Percentiles rank a stretch among this genome's conserved stretches.
These are phyloP conservation scores for Notamacropus eugenii DNA, from an alignment of 2,797 vertebrate genomes.

Conservation along the genomic window DNA sequence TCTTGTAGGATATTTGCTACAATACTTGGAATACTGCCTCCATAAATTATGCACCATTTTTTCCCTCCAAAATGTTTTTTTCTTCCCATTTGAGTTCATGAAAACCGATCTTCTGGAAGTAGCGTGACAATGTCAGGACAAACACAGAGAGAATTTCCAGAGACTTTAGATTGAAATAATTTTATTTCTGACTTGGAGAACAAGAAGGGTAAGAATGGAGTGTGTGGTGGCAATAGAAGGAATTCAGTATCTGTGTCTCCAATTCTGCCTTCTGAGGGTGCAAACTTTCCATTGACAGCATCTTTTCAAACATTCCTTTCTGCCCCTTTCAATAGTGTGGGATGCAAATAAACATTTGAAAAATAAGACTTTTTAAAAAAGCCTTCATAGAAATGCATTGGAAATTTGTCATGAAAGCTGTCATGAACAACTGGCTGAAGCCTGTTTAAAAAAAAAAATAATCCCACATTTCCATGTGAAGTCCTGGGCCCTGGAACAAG, in stretches of 20 bases:
- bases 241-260: not conserved
- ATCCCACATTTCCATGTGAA: not conserved
- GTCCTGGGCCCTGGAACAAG: not conserved
- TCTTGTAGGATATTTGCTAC: not conserved
- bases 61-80: not conserved
- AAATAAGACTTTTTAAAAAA: not conserved
- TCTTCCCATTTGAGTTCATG: not conserved
- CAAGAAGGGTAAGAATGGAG: not conserved
- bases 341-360: not conserved
- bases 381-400: not conserved
- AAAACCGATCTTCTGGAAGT: not conserved
- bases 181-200: constrained; percentile 22
- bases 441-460: not conserved
- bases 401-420: not conserved
- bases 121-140: constrained; percentile 5
- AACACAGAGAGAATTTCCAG: not conserved
- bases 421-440: not conserved
- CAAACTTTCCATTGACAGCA: not conserved
- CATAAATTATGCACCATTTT: not conserved
- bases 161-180: constrained; percentile 23
- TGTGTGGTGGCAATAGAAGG: constrained; percentile 1
- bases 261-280: not conserved
- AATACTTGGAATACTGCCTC: not conserved
- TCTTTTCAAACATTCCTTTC: not conserved
- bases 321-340: not conserved